Conservation (phyloP, 2,113 vertebrate genomes). For the Prunella himalayana region DNA sequence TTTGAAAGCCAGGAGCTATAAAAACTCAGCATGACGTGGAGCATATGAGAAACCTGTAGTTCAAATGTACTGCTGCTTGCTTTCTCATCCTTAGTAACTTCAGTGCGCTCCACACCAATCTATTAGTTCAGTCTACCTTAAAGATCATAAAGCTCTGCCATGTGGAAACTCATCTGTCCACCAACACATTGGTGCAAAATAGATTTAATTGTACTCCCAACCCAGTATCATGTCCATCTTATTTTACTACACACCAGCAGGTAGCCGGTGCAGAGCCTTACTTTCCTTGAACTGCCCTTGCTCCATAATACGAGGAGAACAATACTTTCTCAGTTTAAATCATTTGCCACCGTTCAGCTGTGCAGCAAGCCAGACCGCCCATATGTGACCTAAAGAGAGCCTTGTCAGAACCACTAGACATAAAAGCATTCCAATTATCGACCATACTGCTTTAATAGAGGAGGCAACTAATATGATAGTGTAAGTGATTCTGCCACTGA, state of each 20-base stretch:
- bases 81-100: constrained; percentile 87
- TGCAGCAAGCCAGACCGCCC: constrained; percentile 81
- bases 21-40: constrained; percentile 88
- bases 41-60: constrained; percentile 88
- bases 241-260: constrained; percentile 83
- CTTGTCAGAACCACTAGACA: constrained; percentile 90
- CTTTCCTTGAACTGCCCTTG: constrained; percentile 88
- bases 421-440: constrained; percentile 93
- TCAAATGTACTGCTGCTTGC: constrained; percentile 87
- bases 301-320: constrained; percentile 74
- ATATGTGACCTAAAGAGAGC: constrained; percentile 84
- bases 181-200: constrained; percentile 82
- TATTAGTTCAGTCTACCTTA: constrained; percentile 87
- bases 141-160: constrained; percentile 85
- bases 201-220: constrained; percentile 87
- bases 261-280: constrained; percentile 71
- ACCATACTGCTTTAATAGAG: constrained; percentile 80
- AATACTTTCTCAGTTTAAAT: constrained; percentile 88
- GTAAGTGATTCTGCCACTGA: constrained; percentile 78
- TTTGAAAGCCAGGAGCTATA: constrained; percentile 91
- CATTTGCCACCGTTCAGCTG: constrained; percentile 91
- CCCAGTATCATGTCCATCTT: constrained; percentile 83
- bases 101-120: constrained; percentile 80
- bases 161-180: constrained; percentile 87
- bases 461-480: constrained; percentile 82